Evolutionary conservation across 2,113 vertebrate genomes (phyloP).

Genomic region (Hoplias malabaricus): DNA sequence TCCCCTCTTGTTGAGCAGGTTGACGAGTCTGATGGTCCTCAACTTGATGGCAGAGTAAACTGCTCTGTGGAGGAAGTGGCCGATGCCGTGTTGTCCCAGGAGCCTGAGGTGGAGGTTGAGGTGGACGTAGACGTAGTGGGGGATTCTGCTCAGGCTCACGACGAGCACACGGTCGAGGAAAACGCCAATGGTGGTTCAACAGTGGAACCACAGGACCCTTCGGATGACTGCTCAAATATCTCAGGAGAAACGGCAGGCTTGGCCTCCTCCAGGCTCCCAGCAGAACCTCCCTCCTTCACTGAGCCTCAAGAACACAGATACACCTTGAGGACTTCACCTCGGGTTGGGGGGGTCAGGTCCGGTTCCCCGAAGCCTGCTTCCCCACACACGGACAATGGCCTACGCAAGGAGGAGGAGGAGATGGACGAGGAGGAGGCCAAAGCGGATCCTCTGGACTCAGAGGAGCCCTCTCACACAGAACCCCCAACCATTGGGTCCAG

Average conservation of each 20-base stretch:
- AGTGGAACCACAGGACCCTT: slow-evolving; percentile 57
- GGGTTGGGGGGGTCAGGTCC: slow-evolving; percentile 72
- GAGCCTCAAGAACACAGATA: slow-evolving; percentile 97
- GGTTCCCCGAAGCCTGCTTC: slow-evolving; percentile 84
- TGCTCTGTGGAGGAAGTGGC: slow-evolving; percentile 56
- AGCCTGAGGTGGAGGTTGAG: slow-evolving; percentile 79
- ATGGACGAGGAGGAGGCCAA: slow-evolving; percentile 76
- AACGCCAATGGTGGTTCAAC: slow-evolving; percentile 67
- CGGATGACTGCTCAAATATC: slow-evolving; percentile 73
- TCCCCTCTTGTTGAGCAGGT: slow-evolving; percentile 81
- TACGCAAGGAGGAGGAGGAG: slow-evolving; percentile 82
- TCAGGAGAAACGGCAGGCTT: slow-evolving; percentile 83
- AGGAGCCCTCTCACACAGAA: slow-evolving; percentile 61
- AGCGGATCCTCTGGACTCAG: slow-evolving; percentile 62
- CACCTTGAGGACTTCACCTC: slow-evolving; percentile 91
- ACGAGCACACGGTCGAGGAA: slow-evolving; percentile 80
- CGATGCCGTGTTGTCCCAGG: slow-evolving; percentile 37
- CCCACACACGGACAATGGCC: slow-evolving; percentile 86
- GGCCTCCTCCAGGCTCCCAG: slow-evolving; percentile 66
- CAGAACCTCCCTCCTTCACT: slow-evolving; percentile 75
- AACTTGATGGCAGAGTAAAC: slow-evolving; percentile 55
- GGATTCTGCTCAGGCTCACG: slow-evolving; percentile 80
- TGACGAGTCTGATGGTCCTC: slow-evolving; percentile 55
- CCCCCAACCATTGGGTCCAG: slow-evolving; percentile 66
- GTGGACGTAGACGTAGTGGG: slow-evolving; percentile 92